Base-by-base conservation (phyloP, 2,888 invertebrate genomes). In the Idaea dimidiata region DNA sequence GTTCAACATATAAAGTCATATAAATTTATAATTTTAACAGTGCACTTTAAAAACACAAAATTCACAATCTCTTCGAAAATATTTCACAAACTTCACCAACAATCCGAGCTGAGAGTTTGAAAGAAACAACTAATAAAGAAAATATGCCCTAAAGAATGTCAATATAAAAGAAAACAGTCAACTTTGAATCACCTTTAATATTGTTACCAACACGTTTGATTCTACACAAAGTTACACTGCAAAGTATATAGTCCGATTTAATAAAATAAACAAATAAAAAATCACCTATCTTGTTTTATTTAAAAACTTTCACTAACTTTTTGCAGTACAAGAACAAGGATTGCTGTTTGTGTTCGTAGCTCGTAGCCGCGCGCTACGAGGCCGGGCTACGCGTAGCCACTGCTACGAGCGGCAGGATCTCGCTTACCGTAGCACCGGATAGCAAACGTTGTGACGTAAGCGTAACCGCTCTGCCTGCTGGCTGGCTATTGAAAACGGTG, bases 351-450 rank as follows among this genome's bases (percentile, higher is more conserved):
- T 64, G 61, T 64, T 71, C 79, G 82, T 78, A 80, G 78, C 78
- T 66, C 74, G 77, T 78, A 78, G 77, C 72, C 65, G 63, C 71
- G 77, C 81, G 83, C 86, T 80, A 79, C 83, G 78, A 83, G 78
- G 73, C 65, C 83, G 85, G 79, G 82, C 83, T 76, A 82, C 76
- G 75, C 86, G 87, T 89, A 88, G 86, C 77, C 82, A 88, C 89
- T 87, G 86, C 84, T 89, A 89, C 89, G 84, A 71, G 74, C 78
- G 80, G 79, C 79, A 68, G 67, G 75, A 72, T 75, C 75, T 70
- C 67, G 66, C 79, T 84, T 81, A 82, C 69, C 82, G 83, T 82
- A 83, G 87, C 82, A 79, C 59, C 78, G 82, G 81, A 78, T 77
- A 79, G 80, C 74, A 69, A 66, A 66, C 74, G 76, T 70, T 76